Conservation (phyloP, 2,888 invertebrate genomes). For the Leptarthrus brevirostris region DNA sequence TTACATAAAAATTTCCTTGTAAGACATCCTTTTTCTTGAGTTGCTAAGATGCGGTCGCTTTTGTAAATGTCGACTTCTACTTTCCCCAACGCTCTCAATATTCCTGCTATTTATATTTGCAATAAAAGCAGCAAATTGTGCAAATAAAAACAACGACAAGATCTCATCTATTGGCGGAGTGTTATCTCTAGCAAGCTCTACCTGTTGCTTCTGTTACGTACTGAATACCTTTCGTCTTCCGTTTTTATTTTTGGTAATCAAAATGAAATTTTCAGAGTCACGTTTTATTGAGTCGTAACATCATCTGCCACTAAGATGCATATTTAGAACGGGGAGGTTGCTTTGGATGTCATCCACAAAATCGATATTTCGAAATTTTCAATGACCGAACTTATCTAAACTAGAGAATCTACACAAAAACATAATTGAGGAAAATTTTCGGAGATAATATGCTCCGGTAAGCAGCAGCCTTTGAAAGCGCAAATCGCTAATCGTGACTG, state of each 20-base stretch:
- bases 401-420: neutral
- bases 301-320: neutral
- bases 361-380: conserved; percentile 30
- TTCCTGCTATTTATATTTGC: conserved; percentile 29
- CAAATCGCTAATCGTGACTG: conserved; percentile 34
- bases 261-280: conserved; percentile 28
- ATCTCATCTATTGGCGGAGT: conserved; percentile 10
- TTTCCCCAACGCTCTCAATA: neutral
- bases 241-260: conserved; percentile 5
- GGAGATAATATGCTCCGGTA: neutral
- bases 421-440: conserved; percentile 18
- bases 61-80: neutral
- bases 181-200: neutral
- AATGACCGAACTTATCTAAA: neutral
- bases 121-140: conserved; percentile 41
- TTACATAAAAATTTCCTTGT: no score
- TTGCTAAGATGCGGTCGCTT: no score
- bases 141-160: conserved; percentile 33
- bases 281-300: conserved; percentile 13
- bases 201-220: conserved; percentile 14
- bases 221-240: neutral
- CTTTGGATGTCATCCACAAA: neutral
- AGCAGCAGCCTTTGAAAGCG: neutral
- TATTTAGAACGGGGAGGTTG: neutral
- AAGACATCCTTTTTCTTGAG: no score